Base-by-base conservation (phyloP, 2,888 invertebrate genomes). In the Drosophila bunnanda region DNA sequence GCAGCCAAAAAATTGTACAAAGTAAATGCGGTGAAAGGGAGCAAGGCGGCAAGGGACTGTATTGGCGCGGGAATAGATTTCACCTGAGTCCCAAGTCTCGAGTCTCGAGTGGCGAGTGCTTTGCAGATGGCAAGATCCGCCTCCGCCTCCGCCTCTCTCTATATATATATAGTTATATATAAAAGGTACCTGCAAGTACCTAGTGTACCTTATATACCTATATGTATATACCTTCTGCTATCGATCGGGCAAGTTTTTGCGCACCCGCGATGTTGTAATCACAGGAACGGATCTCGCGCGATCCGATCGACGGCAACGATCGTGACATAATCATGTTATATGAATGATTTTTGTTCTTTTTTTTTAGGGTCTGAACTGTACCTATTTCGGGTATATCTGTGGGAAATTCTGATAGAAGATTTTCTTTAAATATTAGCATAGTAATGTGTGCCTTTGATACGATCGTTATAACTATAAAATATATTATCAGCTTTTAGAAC, bases 1-100 rank as follows among this genome's bases (percentile, higher is more conserved):
- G 44, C 75, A 71, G 67, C 60, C 58, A 70, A 70, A 57, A 58
- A 46, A 32, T 50, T 28, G n/a, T 65, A 65, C 74, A 71, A 74
- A 71, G 74, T 65, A 55, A 71, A 53, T 53, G 8, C 36, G 34
- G 20, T 13, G 17, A 15, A 39, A 13, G n/a, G 38, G 25, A 17
- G 28, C 22, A 12, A 12, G 28, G 12, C 25, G 44, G 32, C 5
- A 48, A n/a, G 20, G 34, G 52, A 15, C 34, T 22, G 22, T 10
- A 15, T 30, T 44, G 34, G 41, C 43, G 43, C 13, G 17, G 34
- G 44, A 25, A 62, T 22, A 50, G 43, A 44, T 67, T 50, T 41
- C 62, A 61, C 72, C 69, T 67, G 66, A 52, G 32, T 59, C 59
- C 39, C 59, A 36, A 59, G 58, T 58, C 59, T 12, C 55, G 55